Base-by-base conservation (phyloP, 2,797 vertebrate genomes). In the Anabacerthia variegaticeps region DNA sequence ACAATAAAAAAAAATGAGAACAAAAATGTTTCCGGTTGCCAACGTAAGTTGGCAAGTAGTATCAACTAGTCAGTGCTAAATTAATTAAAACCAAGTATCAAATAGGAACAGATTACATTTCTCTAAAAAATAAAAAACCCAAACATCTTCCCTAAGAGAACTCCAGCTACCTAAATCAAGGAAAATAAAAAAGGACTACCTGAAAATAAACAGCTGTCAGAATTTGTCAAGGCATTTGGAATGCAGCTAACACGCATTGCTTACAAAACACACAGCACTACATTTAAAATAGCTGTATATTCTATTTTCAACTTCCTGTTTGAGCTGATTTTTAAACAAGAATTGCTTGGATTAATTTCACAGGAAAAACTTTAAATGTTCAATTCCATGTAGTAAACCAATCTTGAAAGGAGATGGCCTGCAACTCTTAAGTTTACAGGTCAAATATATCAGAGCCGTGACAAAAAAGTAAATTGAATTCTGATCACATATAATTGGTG, bases 11-110 rank as follows among this genome's bases (percentile, higher is more conserved):
- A 58, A 43, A 27, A 1, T 3, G 8, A 75, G 23, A 84, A 12
- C 17, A 56, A 65, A 46, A 84, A 16, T 7, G 6, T 46, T 71
- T 71, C 32, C 72, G 43, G 12, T 37, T 44, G 4, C 36, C 59
- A 83, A 39, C 0, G 0, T 8, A 69, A 48, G 7, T 3, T 62
- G 11, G 19, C 54, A 92, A 72, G 14, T 43, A n/a, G 3, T 23
- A 93, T 9, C 49, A 84, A 54, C 28, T 18, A 77, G 15, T 12
- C 15, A 65, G 17, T 22, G 4, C 18, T 58, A 66, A 55, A 85
- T n/a, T 67, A 78, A 88, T 63, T 66, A 76, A 85, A 88, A 72
- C 5, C 22, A 74, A 90, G 1, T 46, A 65, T 44, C 49, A 65
- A 65, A 48, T 3, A 78, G 8, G 20, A 9, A 81, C 18, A 85